Evolutionary conservation across 1,140 invertebrate species (phyloP).

Genomic region (Rhopalosiphum padi): DNA sequence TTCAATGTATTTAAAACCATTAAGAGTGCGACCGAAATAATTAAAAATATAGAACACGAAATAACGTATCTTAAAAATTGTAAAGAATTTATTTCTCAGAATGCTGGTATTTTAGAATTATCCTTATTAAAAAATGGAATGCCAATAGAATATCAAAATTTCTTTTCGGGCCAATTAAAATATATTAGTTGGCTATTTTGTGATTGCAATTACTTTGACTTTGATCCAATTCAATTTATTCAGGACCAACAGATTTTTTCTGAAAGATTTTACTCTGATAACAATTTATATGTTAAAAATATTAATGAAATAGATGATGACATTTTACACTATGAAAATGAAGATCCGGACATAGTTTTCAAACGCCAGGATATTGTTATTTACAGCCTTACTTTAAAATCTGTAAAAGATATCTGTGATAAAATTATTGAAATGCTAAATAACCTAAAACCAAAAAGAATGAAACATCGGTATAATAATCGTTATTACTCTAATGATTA

Average conservation of each 20-base stretch:
- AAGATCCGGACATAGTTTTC: not conserved
- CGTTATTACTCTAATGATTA: not conserved
- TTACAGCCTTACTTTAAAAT: conserved; percentile 1
- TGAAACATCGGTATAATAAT: not conserved
- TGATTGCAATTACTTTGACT: not conserved
- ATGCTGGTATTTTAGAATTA: conserved; percentile 26
- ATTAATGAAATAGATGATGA: not conserved
- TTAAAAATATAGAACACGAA: not conserved
- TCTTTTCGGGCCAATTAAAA: not conserved
- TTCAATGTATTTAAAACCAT: not conserved
- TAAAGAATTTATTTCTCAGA: not conserved
- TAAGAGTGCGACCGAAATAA: not conserved
- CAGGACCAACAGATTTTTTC: not conserved
- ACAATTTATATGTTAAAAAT: not conserved
- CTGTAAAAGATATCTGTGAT: not conserved
- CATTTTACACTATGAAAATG: not conserved
- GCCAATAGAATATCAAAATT: not conserved
- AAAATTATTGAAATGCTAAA: not conserved
- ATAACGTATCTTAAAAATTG: not conserved
- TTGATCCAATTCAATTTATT: conserved; percentile 14
- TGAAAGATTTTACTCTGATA: not conserved
- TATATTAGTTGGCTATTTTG: not conserved
- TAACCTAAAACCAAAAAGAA: not conserved
- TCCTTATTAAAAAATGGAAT: conserved; percentile 29
- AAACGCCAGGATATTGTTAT: not conserved